phyloP scores from a whole-genome alignment of 2,797 vertebrate species.

The Fistularia tabacaria region DNA sequence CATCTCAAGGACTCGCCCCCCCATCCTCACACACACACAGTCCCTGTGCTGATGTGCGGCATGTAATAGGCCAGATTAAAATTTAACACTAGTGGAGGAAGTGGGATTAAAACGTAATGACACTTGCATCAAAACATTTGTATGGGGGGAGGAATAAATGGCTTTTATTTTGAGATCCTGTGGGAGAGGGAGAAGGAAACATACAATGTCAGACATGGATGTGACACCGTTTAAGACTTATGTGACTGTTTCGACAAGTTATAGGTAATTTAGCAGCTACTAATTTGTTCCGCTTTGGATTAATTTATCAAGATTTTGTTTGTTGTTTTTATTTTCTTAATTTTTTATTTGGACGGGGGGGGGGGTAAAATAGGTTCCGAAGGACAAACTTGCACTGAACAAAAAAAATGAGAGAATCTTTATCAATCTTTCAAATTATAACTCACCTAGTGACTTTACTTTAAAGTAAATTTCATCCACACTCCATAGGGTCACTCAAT shows the following conservation, averaged over 20 bases:
- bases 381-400: no score
- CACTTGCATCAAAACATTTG: constrained; percentile 32
- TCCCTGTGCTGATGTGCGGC: constrained; percentile 45
- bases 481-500: no score
- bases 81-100: constrained; percentile 18
- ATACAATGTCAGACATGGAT: constrained; percentile 34
- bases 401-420: no score
- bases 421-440: no score
- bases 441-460: no score
- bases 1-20: not conserved
- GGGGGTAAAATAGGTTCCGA: no score
- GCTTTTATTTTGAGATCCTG: constrained; percentile 50
- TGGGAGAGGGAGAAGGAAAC: constrained; percentile 22
- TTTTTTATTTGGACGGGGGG: no score
- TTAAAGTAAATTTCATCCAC: no score
- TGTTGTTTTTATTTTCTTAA: no score
- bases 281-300: no score
- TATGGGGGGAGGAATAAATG: constrained; percentile 23
- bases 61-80: constrained; percentile 47
- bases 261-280: constrained; percentile 7
- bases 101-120: constrained; percentile 45
- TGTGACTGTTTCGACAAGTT: constrained; percentile 5
- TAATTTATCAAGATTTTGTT: no score
- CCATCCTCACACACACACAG: constrained; percentile 5
- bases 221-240: constrained; percentile 18